A percentile compares a stretch with the other conserved stretches of the same genome.
Conservation (phyloP, 2,113 vertebrate genomes). For the Aldabrachelys gigantea region DNA sequence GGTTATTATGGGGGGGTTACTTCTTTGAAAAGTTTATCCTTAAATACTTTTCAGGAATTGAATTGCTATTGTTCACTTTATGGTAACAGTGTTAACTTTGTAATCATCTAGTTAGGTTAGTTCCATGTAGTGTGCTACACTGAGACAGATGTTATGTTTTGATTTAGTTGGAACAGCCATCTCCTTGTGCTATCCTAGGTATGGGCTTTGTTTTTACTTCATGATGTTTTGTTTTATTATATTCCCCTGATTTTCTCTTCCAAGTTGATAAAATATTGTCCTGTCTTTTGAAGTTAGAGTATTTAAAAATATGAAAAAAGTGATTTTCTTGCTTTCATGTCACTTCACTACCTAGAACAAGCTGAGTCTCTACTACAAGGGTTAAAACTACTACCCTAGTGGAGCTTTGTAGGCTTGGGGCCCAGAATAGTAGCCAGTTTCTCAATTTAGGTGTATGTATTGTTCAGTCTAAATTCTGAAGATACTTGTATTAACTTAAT, state of each 20-base stretch:
- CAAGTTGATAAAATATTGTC: not conserved
- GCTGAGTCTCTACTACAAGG: not conserved
- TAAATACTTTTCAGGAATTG: not conserved
- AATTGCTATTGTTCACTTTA: not conserved
- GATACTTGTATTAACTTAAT: not conserved
- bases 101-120: not conserved
- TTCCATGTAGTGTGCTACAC: not conserved
- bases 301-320: not conserved
- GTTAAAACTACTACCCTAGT: slow-evolving; percentile 8
- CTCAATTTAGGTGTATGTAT: slow-evolving; percentile 7
- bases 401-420: slow-evolving; percentile 2
- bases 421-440: slow-evolving; percentile 15
- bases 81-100: not conserved
- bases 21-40: not conserved
- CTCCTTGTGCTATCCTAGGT: not conserved
- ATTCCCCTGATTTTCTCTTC: not conserved
- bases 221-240: slow-evolving; percentile 19
- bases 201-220: slow-evolving; percentile 11
- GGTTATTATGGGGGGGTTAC: not conserved
- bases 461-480: slow-evolving; percentile 24
- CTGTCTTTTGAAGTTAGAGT: not conserved
- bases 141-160: not conserved
- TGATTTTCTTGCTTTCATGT: not conserved
- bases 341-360: not conserved
- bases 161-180: not conserved